Evolutionary conservation across 2,888 invertebrate genomes (phyloP).

Genomic region (Ecliptopera silaceata): DNA sequence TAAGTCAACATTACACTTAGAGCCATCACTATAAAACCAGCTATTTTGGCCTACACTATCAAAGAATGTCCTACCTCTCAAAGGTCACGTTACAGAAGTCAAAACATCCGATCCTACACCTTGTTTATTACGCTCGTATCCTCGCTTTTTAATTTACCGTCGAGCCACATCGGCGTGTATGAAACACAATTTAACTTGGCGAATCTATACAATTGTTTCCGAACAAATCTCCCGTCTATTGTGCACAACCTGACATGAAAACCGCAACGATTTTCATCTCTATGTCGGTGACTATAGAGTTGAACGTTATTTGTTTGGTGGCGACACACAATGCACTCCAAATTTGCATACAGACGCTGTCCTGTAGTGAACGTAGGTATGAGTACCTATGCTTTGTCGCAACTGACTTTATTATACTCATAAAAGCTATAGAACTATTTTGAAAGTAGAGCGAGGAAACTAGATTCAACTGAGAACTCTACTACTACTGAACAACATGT

Average conservation of each 20-base stretch:
- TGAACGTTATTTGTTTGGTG: conserved; percentile 5
- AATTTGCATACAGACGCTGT: conserved; percentile 65
- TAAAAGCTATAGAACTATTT: conserved; percentile 28
- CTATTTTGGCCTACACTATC: no score
- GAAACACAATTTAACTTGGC: conserved; percentile 61
- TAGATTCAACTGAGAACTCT: conserved; percentile 12
- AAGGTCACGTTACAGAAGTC: conserved; percentile 13
- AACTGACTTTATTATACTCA: conserved; percentile 28
- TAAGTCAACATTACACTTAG: no score
- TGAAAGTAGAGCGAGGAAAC: conserved; percentile 25
- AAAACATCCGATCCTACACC: conserved; percentile 29
- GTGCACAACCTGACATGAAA: conserved; percentile 26
- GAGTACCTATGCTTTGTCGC: conserved; percentile 20
- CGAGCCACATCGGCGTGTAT: conserved; percentile 26
- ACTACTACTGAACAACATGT: conserved; percentile 11
- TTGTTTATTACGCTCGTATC: conserved; percentile 35
- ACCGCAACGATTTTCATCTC: conserved; percentile 35
- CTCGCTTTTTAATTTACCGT: conserved; percentile 37
- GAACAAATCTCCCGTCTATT: conserved; percentile 50
- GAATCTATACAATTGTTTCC: conserved; percentile 60
- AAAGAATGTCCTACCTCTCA: no score
- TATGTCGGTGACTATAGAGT: conserved; percentile 6
- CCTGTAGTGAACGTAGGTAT: conserved; percentile 26
- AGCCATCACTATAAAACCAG: no score
- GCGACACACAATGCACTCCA: conserved; percentile 59